phyloP scores from a whole-genome alignment of 2,113 vertebrate genomes.

The Phyllostomus discolor region DNA sequence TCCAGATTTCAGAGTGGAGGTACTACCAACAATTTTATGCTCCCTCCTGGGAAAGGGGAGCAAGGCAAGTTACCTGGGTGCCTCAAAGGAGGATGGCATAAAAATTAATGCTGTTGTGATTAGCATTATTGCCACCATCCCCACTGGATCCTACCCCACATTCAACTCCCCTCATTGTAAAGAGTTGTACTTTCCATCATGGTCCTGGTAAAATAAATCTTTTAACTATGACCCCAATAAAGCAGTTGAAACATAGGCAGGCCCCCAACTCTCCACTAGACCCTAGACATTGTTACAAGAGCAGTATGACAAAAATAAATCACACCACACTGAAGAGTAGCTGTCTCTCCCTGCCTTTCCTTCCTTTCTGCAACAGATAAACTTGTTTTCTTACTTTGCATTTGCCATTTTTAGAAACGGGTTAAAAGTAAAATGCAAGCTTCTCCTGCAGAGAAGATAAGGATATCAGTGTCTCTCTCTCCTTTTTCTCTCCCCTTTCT shows the following conservation, averaged over 20 bases:
- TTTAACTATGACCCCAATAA: neutral
- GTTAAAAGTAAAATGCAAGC: conserved; percentile 63
- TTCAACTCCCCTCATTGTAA: neutral
- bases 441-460: conserved; percentile 26
- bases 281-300: neutral
- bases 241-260: neutral
- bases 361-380: conserved; percentile 34
- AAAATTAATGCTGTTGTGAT: neutral
- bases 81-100: neutral
- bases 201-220: neutral
- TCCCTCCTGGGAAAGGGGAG: neutral
- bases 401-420: conserved; percentile 71
- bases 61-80: neutral
- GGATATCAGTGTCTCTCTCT: too few relatives aligned
- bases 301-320: conserved; percentile 20
- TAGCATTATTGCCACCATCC: neutral
- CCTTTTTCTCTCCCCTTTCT: neutral
- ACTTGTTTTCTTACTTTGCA: conserved; percentile 42
- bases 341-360: neutral
- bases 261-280: neutral
- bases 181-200: neutral
- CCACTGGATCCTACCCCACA: neutral
- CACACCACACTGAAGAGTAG: conserved; percentile 49
- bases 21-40: neutral
- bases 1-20: neutral